Evolutionary conservation across 1,140 invertebrate genomes (phyloP).

Genomic region (Wasmannia auropunctata): DNA sequence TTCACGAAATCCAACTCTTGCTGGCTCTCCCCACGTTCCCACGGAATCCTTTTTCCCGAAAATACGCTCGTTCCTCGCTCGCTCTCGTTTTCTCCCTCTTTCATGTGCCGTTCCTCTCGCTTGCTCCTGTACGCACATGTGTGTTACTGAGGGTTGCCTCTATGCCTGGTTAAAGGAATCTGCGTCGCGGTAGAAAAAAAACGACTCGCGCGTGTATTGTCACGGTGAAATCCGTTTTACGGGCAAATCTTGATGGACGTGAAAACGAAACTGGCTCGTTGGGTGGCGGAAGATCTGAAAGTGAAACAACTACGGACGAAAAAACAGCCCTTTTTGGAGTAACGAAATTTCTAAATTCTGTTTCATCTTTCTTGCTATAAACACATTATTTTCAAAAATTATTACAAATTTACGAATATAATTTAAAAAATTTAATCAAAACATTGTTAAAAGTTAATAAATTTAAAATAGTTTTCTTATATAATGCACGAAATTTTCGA

Average conservation of each 20-base stretch:
- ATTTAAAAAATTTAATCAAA: background rate
- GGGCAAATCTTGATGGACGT: conserved; percentile 79
- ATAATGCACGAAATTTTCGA: background rate
- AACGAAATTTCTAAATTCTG: background rate
- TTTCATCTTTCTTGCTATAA: background rate
- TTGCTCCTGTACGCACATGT: background rate
- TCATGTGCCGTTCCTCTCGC: background rate
- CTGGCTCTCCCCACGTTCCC: conserved; percentile 76
- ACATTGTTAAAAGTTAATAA: background rate
- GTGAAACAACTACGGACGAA: background rate
- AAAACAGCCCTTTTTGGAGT: background rate
- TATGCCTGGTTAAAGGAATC: conserved; percentile 75
- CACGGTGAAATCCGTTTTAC: conserved; percentile 63
- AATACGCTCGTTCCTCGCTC: conserved; percentile 64
- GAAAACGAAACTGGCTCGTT: conserved; percentile 59
- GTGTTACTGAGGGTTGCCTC: conserved; percentile 43
- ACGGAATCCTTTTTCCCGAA: conserved; percentile 81
- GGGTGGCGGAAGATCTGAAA: background rate
- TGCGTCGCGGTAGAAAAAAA: conserved; percentile 69
- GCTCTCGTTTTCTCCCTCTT: background rate
- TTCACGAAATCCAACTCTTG: conserved; percentile 80
- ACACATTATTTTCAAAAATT: background rate
- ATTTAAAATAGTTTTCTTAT: background rate
- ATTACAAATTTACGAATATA: background rate
- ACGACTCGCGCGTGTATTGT: conserved; percentile 68